Percentiles rank a stretch among this genome's conserved stretches.
phyloP scores from a whole-genome alignment of 2,797 vertebrate genomes.

The Neostethus bicornis region DNA sequence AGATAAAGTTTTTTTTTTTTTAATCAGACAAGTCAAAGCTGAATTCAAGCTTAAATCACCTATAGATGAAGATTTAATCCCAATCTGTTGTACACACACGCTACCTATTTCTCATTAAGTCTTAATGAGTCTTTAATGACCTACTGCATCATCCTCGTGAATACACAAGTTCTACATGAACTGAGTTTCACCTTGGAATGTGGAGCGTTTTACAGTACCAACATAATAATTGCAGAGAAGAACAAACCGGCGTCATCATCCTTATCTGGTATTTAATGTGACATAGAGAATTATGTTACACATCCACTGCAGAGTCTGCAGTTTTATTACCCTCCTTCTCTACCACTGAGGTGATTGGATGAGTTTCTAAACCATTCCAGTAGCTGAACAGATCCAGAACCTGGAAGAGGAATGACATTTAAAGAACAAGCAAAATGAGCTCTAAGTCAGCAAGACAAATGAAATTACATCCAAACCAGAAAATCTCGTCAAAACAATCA shows the following conservation, averaged over 20 bases:
- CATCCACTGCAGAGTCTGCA: conserved; percentile 27
- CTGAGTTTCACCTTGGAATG: conserved; percentile 52
- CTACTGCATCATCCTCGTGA: neutral
- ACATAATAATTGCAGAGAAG: conserved; percentile 20
- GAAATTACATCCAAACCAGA: conserved; percentile 39
- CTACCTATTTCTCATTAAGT: neutral
- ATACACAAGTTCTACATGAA: conserved; percentile 32
- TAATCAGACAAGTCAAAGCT: too few relatives aligned
- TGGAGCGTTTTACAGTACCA: conserved; percentile 12
- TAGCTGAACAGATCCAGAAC: conserved; percentile 15
- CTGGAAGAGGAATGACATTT: conserved; percentile 37
- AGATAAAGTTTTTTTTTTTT: too few relatives aligned
- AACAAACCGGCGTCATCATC: conserved; percentile 25
- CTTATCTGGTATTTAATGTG: conserved; percentile 53
- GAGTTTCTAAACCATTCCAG: conserved; percentile 26
- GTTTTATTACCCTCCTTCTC: conserved; percentile 35
- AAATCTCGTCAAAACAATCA: conserved; percentile 42
- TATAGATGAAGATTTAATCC: neutral
- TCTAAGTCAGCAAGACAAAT: conserved; percentile 32
- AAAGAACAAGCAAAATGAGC: conserved; percentile 41
- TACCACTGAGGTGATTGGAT: conserved; percentile 31
- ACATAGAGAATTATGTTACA: conserved; percentile 48
- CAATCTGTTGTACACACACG: neutral
- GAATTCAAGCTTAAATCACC: neutral
- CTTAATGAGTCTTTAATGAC: neutral